Base-by-base conservation (phyloP, 2,797 vertebrate genomes). In the Hylomyscus alleni region DNA sequence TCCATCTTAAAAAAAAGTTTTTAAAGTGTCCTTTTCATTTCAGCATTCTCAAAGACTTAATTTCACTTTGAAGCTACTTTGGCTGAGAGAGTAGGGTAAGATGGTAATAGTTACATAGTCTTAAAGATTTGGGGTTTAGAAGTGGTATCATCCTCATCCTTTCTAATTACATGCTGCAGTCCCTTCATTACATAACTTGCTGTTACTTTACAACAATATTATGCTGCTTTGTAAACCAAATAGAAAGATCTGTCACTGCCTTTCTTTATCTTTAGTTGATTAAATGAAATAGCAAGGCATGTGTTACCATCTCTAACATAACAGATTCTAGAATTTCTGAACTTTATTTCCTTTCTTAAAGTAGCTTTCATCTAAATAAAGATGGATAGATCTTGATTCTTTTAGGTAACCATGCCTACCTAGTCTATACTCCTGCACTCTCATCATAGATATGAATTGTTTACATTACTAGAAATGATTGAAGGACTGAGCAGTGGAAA, bases 21-120 rank as follows among this genome's bases (percentile, higher is more conserved):
- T 89, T 77, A 84, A 97, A 95, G 65, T 65, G 84, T 90, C n/a
- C 52, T 20, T 96, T 94, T 89, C 89, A 52, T 94, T 81, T 97
- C 54, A 95, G 47, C 50, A 84, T 69, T 89, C 78, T 50, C 80
- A 90, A 93, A 84, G 52, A 96, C 56, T 88, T 94, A 73, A 90
- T 94, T 94, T 96, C 37, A 93, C 81, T 93, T 96, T 94, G 40
- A 96, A 87, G 76, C 58, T 95, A 81, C 85, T 97, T 95, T 92
- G 82, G 22, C 82, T 95, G 62, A 95, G 90, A 73, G 44, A 81
- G 76, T 92, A 69, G 75, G 52, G 72, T 95, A 94, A 87, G 19
- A 92, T 88, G 7, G 56, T 88, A 82, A 60, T 91, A 85, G 77
- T 92, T 90, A 82, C 0, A 40, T 94, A 62, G n/a, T 95, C 88